phyloP scores from a whole-genome alignment of 2,888 invertebrate genomes.

The Cephalotes varians region DNA sequence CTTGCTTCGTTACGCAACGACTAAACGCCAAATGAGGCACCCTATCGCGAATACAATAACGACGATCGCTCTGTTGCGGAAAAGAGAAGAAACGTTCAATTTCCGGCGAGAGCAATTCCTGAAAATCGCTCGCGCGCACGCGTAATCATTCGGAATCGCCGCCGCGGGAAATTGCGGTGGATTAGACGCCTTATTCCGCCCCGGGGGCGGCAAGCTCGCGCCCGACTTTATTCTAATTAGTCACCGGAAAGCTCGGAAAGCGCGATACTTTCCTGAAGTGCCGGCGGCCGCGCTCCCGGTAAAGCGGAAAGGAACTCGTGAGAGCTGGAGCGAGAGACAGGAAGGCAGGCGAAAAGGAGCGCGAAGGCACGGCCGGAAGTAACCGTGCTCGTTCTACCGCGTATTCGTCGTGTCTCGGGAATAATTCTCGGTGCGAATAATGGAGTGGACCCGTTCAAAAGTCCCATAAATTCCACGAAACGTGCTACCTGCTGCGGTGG shows the following conservation, averaged over 20 bases:
- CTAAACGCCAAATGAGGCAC: slow-evolving; percentile 17
- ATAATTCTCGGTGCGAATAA: slow-evolving; percentile 79
- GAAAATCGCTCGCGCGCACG: slow-evolving; percentile 31
- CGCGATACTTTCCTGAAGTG: slow-evolving; percentile 46
- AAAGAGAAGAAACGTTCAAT: slow-evolving; percentile 24
- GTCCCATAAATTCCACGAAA: slow-evolving; percentile 80
- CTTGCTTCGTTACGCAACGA: slow-evolving; percentile 19
- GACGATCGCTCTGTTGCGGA: not conserved
- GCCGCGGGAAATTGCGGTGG: slow-evolving; percentile 51
- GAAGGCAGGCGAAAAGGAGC: slow-evolving; percentile 17
- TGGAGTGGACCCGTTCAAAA: slow-evolving; percentile 82
- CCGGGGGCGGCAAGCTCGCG: slow-evolving; percentile 28
- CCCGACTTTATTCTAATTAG: slow-evolving; percentile 55
- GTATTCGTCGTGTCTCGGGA: slow-evolving; percentile 72
- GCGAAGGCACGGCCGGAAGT: slow-evolving; percentile 36
- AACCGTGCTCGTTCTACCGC: slow-evolving; percentile 42
- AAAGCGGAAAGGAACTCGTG: not conserved
- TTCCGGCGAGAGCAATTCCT: slow-evolving; percentile 33
- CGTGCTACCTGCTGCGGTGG: slow-evolving; percentile 61
- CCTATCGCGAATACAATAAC: slow-evolving; percentile 29
- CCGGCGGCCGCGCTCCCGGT: not conserved
- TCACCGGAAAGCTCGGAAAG: slow-evolving; percentile 48
- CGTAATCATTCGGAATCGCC: slow-evolving; percentile 47
- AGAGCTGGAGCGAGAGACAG: not conserved
- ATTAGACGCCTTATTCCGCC: slow-evolving; percentile 48